Evolutionary conservation across 1,140 invertebrate genomes (phyloP).

Genomic region (Pachyrhynchus sulphureomaculatus): DNA sequence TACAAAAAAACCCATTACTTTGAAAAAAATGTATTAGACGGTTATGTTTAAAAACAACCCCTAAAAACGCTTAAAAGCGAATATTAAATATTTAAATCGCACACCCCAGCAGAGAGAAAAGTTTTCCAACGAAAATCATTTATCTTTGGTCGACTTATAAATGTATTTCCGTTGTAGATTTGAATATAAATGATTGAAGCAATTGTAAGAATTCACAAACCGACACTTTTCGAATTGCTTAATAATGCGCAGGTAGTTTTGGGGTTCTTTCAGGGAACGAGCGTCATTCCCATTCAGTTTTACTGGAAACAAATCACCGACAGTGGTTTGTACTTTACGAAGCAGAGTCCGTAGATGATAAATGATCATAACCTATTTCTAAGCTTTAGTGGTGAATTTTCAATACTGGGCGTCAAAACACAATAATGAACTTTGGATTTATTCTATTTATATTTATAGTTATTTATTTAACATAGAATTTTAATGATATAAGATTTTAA

Average conservation of each 20-base stretch:
- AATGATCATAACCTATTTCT: slow-evolving; percentile 25
- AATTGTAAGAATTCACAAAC: slow-evolving; percentile 41
- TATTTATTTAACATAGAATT: too few relatives aligned
- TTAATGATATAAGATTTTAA: too few relatives aligned
- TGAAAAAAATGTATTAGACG: too few relatives aligned
- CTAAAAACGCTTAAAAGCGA: not conserved
- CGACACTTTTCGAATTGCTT: slow-evolving; percentile 44
- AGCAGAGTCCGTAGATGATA: slow-evolving; percentile 24
- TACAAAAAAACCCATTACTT: too few relatives aligned
- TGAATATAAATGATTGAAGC: slow-evolving; percentile 39
- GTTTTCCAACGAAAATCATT: slow-evolving; percentile 23
- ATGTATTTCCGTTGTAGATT: slow-evolving; percentile 34
- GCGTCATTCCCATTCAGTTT: slow-evolving; percentile 35
- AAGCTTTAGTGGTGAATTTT: slow-evolving; percentile 2
- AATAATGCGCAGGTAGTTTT: slow-evolving; percentile 44
- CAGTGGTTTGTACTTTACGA: slow-evolving; percentile 47
- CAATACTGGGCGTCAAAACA: not conserved
- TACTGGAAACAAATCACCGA: slow-evolving; percentile 48
- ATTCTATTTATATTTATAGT: too few relatives aligned
- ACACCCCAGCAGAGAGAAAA: slow-evolving; percentile 6
- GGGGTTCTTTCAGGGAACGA: slow-evolving; percentile 3
- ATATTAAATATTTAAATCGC: slow-evolving; percentile 28
- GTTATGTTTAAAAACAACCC: not conserved
- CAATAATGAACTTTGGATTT: too few relatives aligned
- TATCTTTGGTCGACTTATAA: slow-evolving; percentile 34